Percentiles rank a stretch among this genome's conserved stretches.
These are phyloP conservation scores for Halocaridina rubra DNA, from an alignment of 2,888 invertebrate species.

Conservation along the genomic window DNA sequence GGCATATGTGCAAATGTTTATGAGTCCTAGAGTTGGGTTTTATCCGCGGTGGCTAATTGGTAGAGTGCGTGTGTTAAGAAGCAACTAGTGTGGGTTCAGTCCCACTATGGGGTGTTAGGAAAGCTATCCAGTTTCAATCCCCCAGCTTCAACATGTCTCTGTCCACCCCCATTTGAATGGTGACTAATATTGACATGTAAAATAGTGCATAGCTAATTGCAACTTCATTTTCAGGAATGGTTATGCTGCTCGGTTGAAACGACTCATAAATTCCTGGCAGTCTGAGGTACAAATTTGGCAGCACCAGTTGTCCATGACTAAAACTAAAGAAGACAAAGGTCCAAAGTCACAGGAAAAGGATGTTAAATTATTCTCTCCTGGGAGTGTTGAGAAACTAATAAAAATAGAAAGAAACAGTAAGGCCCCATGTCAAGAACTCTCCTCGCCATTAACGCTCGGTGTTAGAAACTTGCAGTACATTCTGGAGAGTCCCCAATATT, in stretches of 20 bases:
- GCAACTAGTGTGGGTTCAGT: too few relatives aligned
- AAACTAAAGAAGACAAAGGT: background rate
- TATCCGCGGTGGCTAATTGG: too few relatives aligned
- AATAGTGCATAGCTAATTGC: too few relatives aligned
- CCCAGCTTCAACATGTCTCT: too few relatives aligned
- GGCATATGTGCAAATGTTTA: too few relatives aligned
- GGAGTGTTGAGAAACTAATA: background rate
- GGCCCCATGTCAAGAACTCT: background rate
- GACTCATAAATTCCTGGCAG: background rate
- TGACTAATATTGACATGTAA: too few relatives aligned
- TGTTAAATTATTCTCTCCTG: background rate
- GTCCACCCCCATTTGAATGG: too few relatives aligned
- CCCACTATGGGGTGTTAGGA: too few relatives aligned
- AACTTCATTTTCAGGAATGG: background rate
- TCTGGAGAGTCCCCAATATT: background rate
- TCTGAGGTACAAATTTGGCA: background rate
- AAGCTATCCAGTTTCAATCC: too few relatives aligned
- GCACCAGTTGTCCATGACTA: background rate
- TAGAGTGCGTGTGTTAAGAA: too few relatives aligned
- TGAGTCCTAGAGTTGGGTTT: too few relatives aligned
- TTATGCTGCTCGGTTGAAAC: background rate
- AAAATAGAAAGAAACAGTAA: background rate
- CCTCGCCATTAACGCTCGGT: background rate
- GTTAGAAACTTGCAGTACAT: background rate
- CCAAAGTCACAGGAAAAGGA: background rate